A percentile compares a stretch with the other conserved stretches of the same genome.
phyloP scores from a whole-genome alignment of 2,113 vertebrate genomes.

The Motacilla tschutschensis region DNA sequence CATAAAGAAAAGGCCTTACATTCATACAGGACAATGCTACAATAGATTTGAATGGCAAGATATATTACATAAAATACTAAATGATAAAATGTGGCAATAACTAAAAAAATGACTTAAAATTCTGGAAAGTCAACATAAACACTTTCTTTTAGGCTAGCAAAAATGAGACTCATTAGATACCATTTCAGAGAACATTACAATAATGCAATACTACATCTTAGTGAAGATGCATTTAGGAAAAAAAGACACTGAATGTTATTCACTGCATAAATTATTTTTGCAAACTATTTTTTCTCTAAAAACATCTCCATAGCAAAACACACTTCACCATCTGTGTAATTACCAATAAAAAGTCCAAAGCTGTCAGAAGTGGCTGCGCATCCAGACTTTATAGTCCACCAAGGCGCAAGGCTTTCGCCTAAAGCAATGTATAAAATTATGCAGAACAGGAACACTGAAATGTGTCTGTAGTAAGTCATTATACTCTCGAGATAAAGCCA shows the following conservation, averaged over 20 bases:
- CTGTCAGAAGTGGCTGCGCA: conserved; percentile 54
- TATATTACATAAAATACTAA: not conserved
- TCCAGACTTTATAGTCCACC: conserved; percentile 57
- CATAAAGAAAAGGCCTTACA: not conserved
- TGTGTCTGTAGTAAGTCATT: conserved; percentile 47
- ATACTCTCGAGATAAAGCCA: conserved; percentile 10
- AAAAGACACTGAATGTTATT: conserved; percentile 33
- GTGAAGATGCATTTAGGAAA: conserved; percentile 13
- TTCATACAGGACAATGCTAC: not conserved
- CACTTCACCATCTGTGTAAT: conserved; percentile 64
- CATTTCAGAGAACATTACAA: conserved; percentile 32
- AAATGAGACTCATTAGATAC: not conserved
- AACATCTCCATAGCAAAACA: conserved; percentile 42
- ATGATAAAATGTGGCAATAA: not conserved
- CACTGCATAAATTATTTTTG: conserved; percentile 61
- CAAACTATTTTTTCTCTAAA: conserved; percentile 61
- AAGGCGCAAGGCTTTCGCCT: conserved; percentile 39
- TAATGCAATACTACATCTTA: conserved; percentile 30
- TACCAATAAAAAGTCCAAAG: conserved; percentile 65
- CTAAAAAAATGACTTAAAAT: conserved; percentile 1
- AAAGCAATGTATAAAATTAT: conserved; percentile 48
- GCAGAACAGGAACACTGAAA: conserved; percentile 42
- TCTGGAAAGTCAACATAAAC: not conserved
- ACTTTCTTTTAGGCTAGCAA: conserved; percentile 4
- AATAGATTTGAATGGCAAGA: not conserved